These are phyloP conservation scores for Suillia variegata DNA, from an alignment of 2,888 invertebrate species.

Conservation along the genomic window DNA sequence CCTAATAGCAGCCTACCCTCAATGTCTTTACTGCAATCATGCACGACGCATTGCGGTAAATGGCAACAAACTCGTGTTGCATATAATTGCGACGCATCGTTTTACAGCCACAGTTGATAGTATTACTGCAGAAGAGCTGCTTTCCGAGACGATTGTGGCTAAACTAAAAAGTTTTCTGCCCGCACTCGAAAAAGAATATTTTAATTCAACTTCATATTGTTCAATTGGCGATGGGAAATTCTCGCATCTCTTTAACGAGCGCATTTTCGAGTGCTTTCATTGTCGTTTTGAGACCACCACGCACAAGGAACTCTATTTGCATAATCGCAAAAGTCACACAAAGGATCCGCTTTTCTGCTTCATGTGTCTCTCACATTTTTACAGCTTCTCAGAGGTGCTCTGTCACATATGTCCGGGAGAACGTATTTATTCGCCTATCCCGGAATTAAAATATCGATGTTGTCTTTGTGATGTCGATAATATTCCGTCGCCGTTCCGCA, in stretches of 20 bases:
- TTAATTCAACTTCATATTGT: conserved; percentile 76
- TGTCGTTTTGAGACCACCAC: conserved; percentile 78
- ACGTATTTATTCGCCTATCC: conserved; percentile 59
- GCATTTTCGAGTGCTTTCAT: conserved; percentile 84
- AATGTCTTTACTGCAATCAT: conserved; percentile 85
- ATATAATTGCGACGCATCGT: conserved; percentile 79
- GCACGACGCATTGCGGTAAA: conserved; percentile 84
- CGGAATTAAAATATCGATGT: conserved; percentile 76
- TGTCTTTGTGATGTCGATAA: conserved; percentile 79
- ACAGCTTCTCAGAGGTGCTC: conserved; percentile 83
- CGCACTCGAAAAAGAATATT: conserved; percentile 69
- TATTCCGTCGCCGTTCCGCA: conserved; percentile 83
- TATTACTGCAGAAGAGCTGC: conserved; percentile 75
- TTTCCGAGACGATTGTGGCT: conserved; percentile 73
- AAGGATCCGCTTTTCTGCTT: conserved; percentile 81
- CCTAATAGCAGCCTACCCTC: conserved; percentile 70
- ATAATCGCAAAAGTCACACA: conserved; percentile 85
- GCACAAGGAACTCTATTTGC: conserved; percentile 84
- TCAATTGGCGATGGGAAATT: conserved; percentile 65
- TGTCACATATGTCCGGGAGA: conserved; percentile 86
- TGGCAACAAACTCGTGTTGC: conserved; percentile 78
- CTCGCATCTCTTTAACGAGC: conserved; percentile 62
- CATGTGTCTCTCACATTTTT: conserved; percentile 87
- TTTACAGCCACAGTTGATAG: conserved; percentile 80
- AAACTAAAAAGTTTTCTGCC: conserved; percentile 66